Percentiles rank a stretch among this genome's conserved stretches.
Conservation (phyloP, 2,888 invertebrate genomes). For the Xanthostigma xanthostigma region DNA sequence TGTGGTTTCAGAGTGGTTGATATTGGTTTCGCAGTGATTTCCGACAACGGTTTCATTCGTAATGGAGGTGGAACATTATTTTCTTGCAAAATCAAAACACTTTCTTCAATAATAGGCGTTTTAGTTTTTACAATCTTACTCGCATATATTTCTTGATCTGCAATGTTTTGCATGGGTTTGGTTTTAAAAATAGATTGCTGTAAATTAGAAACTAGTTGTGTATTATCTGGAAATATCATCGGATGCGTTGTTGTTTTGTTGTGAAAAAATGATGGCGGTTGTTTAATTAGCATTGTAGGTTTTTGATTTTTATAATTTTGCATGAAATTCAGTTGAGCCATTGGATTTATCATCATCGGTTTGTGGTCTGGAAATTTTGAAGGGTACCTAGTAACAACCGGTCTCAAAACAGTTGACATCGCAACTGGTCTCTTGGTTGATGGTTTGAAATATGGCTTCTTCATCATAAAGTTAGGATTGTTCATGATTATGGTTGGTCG, state of each 20-base stretch:
- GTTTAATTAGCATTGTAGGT: too few species aligned
- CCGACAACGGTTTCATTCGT: constrained; percentile 2
- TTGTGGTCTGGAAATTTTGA: constrained; percentile 1
- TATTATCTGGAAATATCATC: too few species aligned
- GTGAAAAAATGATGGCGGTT: too few species aligned
- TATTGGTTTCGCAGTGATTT: neutral
- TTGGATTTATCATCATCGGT: constrained; percentile 1
- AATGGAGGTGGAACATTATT: neutral
- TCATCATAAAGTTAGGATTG: constrained; percentile 1
- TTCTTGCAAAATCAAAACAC: too few species aligned
- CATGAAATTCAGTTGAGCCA: neutral
- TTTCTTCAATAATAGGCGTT: too few species aligned
- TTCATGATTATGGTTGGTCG: neutral
- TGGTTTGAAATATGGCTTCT: constrained; percentile 1
- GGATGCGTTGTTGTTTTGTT: too few species aligned
- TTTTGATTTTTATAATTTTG: too few species aligned
- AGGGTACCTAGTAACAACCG: neutral
- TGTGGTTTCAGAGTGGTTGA: neutral
- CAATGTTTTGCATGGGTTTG: too few species aligned
- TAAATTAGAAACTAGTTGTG: too few species aligned
- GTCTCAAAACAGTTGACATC: constrained; percentile 3
- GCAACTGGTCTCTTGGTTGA: neutral
- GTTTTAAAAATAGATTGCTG: too few species aligned
- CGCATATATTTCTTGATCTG: too few species aligned
- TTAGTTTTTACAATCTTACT: too few species aligned